Conservation (phyloP, 1,140 invertebrate genomes). For the Panonychus citri region DNA sequence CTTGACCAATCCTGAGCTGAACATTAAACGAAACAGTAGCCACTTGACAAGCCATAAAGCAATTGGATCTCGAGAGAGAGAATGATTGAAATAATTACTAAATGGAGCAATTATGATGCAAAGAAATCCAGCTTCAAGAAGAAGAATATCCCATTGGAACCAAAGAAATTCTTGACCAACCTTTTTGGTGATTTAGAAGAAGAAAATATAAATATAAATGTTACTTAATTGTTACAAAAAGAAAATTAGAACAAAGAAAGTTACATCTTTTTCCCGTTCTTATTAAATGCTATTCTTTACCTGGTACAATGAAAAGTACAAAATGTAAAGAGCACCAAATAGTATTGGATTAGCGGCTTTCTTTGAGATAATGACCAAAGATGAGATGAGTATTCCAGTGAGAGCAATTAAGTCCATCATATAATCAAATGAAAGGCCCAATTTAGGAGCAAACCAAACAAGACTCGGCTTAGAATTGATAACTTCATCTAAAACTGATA, state of each 20-base stretch:
- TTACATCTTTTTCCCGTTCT: too few species aligned
- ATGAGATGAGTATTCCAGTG: constrained; percentile 26
- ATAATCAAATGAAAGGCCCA: constrained; percentile 40
- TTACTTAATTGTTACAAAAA: too few species aligned
- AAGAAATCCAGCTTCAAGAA: constrained; percentile 53
- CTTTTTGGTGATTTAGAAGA: constrained; percentile 15
- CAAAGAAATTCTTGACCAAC: constrained; percentile 46
- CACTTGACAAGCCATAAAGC: constrained; percentile 48
- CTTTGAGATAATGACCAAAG: constrained; percentile 38
- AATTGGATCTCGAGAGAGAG: constrained; percentile 28
- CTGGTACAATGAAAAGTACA: constrained; percentile 51
- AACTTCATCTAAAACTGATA: constrained; percentile 19
- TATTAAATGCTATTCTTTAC: constrained; percentile 23
- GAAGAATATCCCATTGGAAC: constrained; percentile 53
- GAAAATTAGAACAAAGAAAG: too few species aligned
- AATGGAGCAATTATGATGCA: constrained; percentile 42
- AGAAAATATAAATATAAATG: not conserved
- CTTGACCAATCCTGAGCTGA: constrained; percentile 49
- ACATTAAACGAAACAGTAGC: constrained; percentile 52
- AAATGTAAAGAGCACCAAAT: constrained; percentile 41
- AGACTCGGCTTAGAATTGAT: constrained; percentile 36
- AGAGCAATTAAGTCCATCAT: constrained; percentile 41
- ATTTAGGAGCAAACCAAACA: constrained; percentile 38
- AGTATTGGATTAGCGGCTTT: constrained; percentile 33
- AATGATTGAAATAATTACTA: constrained; percentile 9